Base-by-base conservation (phyloP, 2,113 vertebrate species). In the Poeciliopsis occidentalis region DNA sequence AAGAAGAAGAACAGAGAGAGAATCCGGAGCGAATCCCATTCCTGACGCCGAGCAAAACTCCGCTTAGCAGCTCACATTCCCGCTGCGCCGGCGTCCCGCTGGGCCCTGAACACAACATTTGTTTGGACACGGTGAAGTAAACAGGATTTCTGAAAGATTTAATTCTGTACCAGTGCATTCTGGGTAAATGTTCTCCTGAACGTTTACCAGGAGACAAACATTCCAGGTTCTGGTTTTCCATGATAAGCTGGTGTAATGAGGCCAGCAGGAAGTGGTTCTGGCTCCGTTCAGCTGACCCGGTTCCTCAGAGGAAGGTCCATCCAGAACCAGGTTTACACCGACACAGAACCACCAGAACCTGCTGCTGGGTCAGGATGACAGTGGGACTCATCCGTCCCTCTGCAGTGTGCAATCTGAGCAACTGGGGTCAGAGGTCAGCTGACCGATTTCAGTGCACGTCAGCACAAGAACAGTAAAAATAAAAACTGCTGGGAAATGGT, bases 61-160 rank as follows among this genome's bases (percentile, higher is more conserved):
- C 6, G 32, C 65, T 27, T 0, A 60, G 0, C 32, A 5, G 65
- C 65, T 60, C n/a, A 51, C 19, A 62, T 22, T 66, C 67, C 62
- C 19, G 19, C 62, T 76, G 73, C 2, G 37, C 30, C 37, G 17
- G 54, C 66, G 61, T 62, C 80, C 39, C 39, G 8, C 64, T 41
- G 64, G 11, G 17, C 6, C 4, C 65, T 37, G 39, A 39, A 66
- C 22, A 65, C 19, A n/a, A 26, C 27, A n/a, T 60, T 51, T 68
- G 1, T 27, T 47, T 69, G 31, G 39, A 34, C 3, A 32, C 19
- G 63, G 19, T 7, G 51, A 57, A 19, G 24, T 11, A 57, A 57
- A 57, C 22, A 57, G 51, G 22, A 57, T 57, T 57, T 57, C 24
- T n/a, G 24, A 57, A 24, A 57, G 19, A 57, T 10, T 57, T 17